Base-by-base conservation (phyloP, 92 coral and sea anemone species). In the Phymanthus crucifer region DNA sequence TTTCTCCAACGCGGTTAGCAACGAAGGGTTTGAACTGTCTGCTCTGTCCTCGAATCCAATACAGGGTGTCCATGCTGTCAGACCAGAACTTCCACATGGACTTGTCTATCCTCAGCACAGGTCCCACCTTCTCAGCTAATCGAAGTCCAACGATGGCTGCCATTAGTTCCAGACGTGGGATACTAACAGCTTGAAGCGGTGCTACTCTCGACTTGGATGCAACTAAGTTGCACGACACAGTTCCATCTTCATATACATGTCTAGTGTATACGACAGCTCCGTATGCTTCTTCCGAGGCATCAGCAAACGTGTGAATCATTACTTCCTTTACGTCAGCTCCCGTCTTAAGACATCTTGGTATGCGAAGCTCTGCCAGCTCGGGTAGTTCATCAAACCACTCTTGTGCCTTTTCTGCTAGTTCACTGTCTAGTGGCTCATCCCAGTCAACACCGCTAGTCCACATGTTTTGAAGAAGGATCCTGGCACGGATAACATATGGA, bases 281-380 rank as follows among this genome's bases (percentile, higher is more conserved):
- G 65, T 83, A 82, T 18, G 90, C 88, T 40, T 77, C 85, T 70
- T 77, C 75, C 12, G 90, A 90, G 0, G 87, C 83, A 64, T 90
- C 91, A 58, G 81, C 84, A 75, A 90, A 83, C 24, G 91, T 79
- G 67, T 90, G 88, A 16, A 87, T 64, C 36, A 54, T 82, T 68
- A 8, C 47, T 21, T 69, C 67, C 21, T 9, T 65, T 37, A 26
- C 73, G 77, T 61, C 40, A 84, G 12, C 72, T 87, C 2, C 70
- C 56, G 17, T 70, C 61, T 70, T 10, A 5, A 83, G 74, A 78
- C 86, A 82, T 71, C 88, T 40, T 3, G 85, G 83, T 57, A 85
- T 78, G 81, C 65, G 50, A 82, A 72, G 31, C 40, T 23, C 19
- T 77, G 77, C 47, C 86, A 11, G 14, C 78, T 76, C 24, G 80